A percentile compares a stretch with the other conserved stretches of the same genome.
Evolutionary conservation across 2,888 invertebrate species (phyloP).

Genomic region (Amiota minor): DNA sequence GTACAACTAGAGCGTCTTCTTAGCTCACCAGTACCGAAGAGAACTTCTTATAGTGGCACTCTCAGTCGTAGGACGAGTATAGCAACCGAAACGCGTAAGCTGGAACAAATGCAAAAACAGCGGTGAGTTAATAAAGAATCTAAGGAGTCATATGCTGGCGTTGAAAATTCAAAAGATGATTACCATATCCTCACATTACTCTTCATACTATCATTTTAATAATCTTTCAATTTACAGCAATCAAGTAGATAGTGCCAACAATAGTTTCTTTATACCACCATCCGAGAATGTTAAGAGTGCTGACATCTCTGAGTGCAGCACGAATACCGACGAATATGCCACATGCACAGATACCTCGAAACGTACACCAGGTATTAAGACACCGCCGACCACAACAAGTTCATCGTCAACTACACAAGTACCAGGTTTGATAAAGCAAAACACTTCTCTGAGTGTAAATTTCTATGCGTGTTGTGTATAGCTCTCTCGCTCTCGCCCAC

Average conservation of each 20-base stretch:
- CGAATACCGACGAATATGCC: conserved; percentile 87
- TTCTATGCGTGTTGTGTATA: conserved; percentile 21
- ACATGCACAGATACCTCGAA: conserved; percentile 87
- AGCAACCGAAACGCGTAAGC: conserved; percentile 54
- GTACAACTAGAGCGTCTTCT: conserved; percentile 35
- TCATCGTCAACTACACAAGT: conserved; percentile 74
- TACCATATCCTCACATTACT: too few species aligned
- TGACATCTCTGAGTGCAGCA: conserved; percentile 90
- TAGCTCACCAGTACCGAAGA: conserved; percentile 53
- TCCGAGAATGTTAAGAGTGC: conserved; percentile 75
- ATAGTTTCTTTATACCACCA: conserved; percentile 45
- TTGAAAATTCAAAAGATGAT: too few species aligned
- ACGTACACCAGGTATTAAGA: conserved; percentile 76
- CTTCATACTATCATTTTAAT: too few species aligned
- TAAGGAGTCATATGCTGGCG: too few species aligned
- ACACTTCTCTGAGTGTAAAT: conserved; percentile 10
- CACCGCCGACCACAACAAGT: conserved; percentile 73
- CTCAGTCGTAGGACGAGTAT: conserved; percentile 32
- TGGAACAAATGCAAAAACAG: conserved; percentile 47
- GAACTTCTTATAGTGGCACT: conserved; percentile 42
- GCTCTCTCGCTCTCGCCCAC: conserved; percentile 4
- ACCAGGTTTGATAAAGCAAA: conserved; percentile 71
- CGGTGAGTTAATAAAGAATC: conserved; percentile 45
- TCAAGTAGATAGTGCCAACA: conserved; percentile 53
- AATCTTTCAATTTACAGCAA: conserved; percentile 33